These are phyloP conservation scores for Eupsittula cactorum DNA, from an alignment of 2,113 vertebrate genomes.

Conservation along the genomic window DNA sequence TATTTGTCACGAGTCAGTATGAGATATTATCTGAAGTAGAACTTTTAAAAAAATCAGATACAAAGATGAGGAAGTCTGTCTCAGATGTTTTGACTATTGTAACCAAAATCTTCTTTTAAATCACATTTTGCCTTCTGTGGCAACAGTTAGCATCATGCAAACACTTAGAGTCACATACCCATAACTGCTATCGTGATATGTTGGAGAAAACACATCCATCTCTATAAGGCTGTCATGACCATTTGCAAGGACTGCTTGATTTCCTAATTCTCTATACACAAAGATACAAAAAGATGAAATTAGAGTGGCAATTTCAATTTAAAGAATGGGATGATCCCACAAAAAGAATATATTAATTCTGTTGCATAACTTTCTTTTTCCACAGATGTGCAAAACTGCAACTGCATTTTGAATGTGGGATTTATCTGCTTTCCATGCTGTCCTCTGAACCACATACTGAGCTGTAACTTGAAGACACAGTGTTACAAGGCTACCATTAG, in stretches of 20 bases:
- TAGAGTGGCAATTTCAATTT: constrained; percentile 44
- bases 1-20: neutral
- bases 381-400: neutral
- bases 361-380: neutral
- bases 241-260: constrained; percentile 83
- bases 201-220: constrained; percentile 83
- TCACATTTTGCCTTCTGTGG: neutral
- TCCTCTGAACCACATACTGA: neutral
- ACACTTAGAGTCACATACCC: constrained; percentile 79
- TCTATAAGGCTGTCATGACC: constrained; percentile 83
- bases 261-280: constrained; percentile 82
- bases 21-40: neutral
- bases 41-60: neutral
- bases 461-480: neutral
- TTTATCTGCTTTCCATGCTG: neutral
- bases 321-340: constrained; percentile 10
- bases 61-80: neutral
- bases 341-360: neutral
- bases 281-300: constrained; percentile 74
- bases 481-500: neutral
- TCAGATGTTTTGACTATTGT: neutral
- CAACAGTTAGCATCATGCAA: constrained; percentile 69
- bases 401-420: neutral
- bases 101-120: neutral
- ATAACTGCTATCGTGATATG: constrained; percentile 80